These are phyloP conservation scores for Lophotriccus pileatus DNA, from an alignment of 2,797 vertebrate species.

Conservation along the genomic window DNA sequence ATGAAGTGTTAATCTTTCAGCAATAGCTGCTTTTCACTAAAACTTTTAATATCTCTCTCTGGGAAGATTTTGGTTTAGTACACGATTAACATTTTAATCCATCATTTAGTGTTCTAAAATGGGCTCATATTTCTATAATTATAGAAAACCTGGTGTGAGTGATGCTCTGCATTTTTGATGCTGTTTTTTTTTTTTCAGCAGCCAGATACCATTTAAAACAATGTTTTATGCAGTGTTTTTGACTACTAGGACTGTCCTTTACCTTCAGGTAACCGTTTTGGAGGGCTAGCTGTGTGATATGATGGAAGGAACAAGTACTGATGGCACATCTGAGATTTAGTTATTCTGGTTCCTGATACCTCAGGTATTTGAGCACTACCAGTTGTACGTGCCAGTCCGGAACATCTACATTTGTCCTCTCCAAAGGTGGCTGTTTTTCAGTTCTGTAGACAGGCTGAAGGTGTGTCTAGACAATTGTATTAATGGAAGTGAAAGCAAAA, in stretches of 20 bases:
- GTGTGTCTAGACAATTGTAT: background rate
- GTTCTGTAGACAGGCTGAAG: background rate
- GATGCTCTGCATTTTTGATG: background rate
- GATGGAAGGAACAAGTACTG: background rate
- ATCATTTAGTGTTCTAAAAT: background rate
- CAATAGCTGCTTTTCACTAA: background rate
- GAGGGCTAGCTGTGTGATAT: background rate
- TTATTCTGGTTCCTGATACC: background rate
- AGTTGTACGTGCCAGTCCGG: background rate
- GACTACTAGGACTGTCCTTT: background rate
- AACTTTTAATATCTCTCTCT: background rate
- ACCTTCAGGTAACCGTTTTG: background rate
- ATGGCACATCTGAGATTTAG: background rate
- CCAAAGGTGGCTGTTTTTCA: background rate
- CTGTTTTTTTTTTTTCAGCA: background rate
- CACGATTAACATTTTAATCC: background rate
- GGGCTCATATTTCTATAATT: background rate
- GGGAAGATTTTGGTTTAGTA: background rate
- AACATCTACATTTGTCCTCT: background rate
- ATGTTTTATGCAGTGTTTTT: background rate
- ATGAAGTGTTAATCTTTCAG: background rate
- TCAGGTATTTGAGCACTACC: background rate
- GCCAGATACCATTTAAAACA: background rate
- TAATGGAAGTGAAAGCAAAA: conserved; percentile 7
- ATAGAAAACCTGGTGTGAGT: background rate